These are phyloP conservation scores for Athetis lepigone DNA, from an alignment of 2,888 invertebrate genomes.

Conservation along the genomic window DNA sequence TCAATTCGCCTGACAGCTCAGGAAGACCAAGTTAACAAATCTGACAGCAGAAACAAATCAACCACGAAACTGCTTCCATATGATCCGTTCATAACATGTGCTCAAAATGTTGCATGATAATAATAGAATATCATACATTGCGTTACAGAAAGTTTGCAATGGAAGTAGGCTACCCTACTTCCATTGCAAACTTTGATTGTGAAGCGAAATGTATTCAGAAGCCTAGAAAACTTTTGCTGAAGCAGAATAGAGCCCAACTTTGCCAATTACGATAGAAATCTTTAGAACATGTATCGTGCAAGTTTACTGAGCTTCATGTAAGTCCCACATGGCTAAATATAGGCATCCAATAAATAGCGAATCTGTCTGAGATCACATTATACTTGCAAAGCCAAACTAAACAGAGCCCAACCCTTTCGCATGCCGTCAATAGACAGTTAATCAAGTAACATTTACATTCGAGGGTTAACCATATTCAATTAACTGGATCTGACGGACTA, in stretches of 20 bases:
- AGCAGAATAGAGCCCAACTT: constrained; percentile 7
- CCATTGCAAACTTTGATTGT: no score
- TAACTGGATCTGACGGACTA: constrained; percentile 57
- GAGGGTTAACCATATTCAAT: constrained; percentile 72
- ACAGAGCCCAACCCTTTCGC: constrained; percentile 24
- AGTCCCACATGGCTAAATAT: constrained; percentile 29
- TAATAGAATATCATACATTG: constrained; percentile 19
- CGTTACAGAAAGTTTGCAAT: constrained; percentile 1
- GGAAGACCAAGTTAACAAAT: constrained; percentile 60
- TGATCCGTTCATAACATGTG: constrained; percentile 6
- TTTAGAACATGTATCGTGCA: neutral
- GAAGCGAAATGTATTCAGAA: constrained; percentile 4
- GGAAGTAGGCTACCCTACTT: constrained; percentile 1
- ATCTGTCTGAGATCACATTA: constrained; percentile 40
- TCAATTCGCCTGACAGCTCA: constrained; percentile 60
- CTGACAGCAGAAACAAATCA: constrained; percentile 50
- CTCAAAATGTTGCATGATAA: constrained; percentile 17
- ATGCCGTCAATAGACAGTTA: constrained; percentile 54
- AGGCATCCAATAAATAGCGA: constrained; percentile 27
- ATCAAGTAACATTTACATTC: constrained; percentile 47
- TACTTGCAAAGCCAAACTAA: constrained; percentile 49
- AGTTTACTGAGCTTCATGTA: neutral
- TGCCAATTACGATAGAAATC: constrained; percentile 5
- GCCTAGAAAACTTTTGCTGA: constrained; percentile 5
- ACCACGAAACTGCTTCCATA: constrained; percentile 38